Percentiles rank a stretch among this genome's conserved stretches.
Evolutionary conservation across 2,113 vertebrate species (phyloP).

Genomic region (Climacteris rufus): DNA sequence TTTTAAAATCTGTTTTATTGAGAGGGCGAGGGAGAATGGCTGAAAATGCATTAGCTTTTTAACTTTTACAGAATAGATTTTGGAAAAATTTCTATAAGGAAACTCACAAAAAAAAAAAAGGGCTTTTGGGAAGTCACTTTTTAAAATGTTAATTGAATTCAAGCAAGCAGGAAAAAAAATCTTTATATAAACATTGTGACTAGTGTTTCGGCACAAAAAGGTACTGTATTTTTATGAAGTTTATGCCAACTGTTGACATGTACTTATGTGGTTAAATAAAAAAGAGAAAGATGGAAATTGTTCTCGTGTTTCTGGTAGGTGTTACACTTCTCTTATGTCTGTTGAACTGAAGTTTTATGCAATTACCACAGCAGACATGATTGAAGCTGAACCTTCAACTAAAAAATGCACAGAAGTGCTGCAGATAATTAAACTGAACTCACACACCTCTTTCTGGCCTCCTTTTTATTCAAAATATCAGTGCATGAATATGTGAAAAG

Average conservation of each 20-base stretch:
- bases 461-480: background rate
- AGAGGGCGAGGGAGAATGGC: constrained; percentile 34
- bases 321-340: background rate
- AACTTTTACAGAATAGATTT: constrained; percentile 55
- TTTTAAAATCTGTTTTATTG: constrained; percentile 55
- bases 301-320: background rate
- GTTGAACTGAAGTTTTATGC: background rate
- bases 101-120: constrained; percentile 22
- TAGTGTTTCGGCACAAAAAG: constrained; percentile 48
- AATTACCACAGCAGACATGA: background rate
- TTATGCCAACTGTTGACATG: constrained; percentile 73
- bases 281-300: constrained; percentile 41
- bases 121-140: constrained; percentile 22
- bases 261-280: constrained; percentile 75
- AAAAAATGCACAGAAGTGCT: background rate
- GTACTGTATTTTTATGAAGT: constrained; percentile 78
- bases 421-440: background rate
- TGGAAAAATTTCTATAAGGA: constrained; percentile 48
- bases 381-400: background rate
- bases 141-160: constrained; percentile 19
- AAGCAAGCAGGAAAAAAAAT: constrained; percentile 4
- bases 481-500: background rate
- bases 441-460: background rate
- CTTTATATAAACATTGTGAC: constrained; percentile 59
- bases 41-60: constrained; percentile 40